Percentiles rank a stretch among this genome's conserved stretches.
phyloP scores from a whole-genome alignment of 2,797 vertebrate species.

The Spatula versicolor region DNA sequence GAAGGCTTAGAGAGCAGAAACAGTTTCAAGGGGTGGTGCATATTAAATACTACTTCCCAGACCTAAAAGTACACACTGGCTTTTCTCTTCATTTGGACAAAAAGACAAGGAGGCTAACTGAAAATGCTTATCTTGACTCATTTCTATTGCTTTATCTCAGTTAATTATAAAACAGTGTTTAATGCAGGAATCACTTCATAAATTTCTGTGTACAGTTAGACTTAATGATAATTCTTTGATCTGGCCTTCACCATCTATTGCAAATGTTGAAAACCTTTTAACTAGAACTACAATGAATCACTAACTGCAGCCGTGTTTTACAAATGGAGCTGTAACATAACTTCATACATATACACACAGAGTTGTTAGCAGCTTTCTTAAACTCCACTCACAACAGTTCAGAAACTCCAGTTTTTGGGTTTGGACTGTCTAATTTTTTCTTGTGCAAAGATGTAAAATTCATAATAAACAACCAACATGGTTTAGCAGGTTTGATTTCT shows the following conservation, averaged over 20 bases:
- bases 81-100: conserved; percentile 31
- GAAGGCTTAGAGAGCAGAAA: conserved; percentile 44
- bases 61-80: conserved; percentile 17
- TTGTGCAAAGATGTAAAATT: neutral
- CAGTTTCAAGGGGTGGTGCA: conserved; percentile 28
- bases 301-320: neutral
- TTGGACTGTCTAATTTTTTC: neutral
- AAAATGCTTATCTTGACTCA: conserved; percentile 46
- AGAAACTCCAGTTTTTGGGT: neutral
- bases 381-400: neutral
- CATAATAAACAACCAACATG: neutral
- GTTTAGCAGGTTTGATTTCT: neutral
- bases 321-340: neutral
- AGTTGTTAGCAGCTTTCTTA: neutral
- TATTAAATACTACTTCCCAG: conserved; percentile 31
- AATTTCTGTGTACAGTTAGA: conserved; percentile 13
- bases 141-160: conserved; percentile 35
- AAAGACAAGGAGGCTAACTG: conserved; percentile 59
- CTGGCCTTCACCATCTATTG: neutral
- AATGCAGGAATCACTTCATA: neutral
- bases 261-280: conserved; percentile 15
- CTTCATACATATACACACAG: neutral
- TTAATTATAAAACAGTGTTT: conserved; percentile 5
- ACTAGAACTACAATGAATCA: neutral
- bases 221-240: conserved; percentile 15